Conservation (phyloP, 2,888 invertebrate species). For the Cremastinae sp. region DNA sequence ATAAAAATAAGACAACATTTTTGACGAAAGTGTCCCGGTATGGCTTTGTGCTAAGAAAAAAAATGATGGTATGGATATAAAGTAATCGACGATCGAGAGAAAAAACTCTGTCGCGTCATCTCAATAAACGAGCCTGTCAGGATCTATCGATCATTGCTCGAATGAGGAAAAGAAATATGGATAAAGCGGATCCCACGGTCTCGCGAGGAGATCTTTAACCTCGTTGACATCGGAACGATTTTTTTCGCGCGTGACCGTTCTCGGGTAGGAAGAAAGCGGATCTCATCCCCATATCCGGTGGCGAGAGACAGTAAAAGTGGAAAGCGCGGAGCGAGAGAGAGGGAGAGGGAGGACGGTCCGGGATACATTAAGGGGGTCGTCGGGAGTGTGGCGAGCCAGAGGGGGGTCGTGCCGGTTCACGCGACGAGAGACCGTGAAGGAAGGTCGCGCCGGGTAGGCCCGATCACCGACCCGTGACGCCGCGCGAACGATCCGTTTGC, state of each 20-base stretch:
- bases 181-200: background rate
- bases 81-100: too few species aligned
- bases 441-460: constrained; percentile 53
- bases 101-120: too few species aligned
- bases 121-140: too few species aligned
- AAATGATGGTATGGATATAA: too few species aligned
- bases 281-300: constrained; percentile 45
- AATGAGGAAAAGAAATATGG: constrained; percentile 12
- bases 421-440: constrained; percentile 46
- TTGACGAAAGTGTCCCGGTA: too few species aligned
- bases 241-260: background rate
- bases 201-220: background rate
- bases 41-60: too few species aligned
- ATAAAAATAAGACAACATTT: too few species aligned
- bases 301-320: constrained; percentile 34
- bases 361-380: constrained; percentile 4
- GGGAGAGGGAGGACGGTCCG: constrained; percentile 3
- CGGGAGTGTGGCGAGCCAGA: constrained; percentile 27
- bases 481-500: constrained; percentile 8
- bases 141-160: background rate
- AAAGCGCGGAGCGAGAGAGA: constrained; percentile 24
- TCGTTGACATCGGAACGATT: background rate
- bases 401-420: constrained; percentile 58
- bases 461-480: constrained; percentile 62
- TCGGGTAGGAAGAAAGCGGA: constrained; percentile 24